These are phyloP conservation scores for Lasius fuliginosus DNA, from an alignment of 2,888 invertebrate genomes.

Conservation along the genomic window DNA sequence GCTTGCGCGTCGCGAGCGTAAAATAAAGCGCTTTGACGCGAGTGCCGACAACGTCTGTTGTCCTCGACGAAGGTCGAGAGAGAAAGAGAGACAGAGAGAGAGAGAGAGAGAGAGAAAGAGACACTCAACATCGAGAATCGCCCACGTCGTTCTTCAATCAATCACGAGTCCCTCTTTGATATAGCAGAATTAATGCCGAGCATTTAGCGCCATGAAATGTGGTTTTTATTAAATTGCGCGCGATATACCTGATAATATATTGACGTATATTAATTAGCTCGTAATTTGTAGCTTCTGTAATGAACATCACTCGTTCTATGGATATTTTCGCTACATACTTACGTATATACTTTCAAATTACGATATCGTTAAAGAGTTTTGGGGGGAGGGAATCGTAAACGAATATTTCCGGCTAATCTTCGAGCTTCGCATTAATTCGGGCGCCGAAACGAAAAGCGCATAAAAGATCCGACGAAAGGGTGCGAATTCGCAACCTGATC, in stretches of 20 bases:
- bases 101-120: conserved; percentile 11
- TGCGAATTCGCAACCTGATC: conserved; percentile 27
- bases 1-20: conserved; percentile 50
- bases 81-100: no score
- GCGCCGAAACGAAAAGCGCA: background rate
- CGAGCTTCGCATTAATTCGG: background rate
- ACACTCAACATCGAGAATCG: conserved; percentile 19
- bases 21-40: conserved; percentile 74
- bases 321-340: no score
- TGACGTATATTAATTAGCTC: background rate
- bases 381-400: no score
- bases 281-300: background rate
- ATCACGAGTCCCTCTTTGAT: background rate
- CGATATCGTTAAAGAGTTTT: background rate
- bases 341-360: background rate
- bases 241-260: background rate
- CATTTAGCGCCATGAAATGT: background rate
- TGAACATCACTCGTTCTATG: no score
- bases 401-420: background rate
- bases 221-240: background rate
- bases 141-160: background rate
- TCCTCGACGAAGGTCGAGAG: conserved; percentile 34
- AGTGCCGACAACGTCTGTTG: conserved; percentile 68
- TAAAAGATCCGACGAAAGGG: background rate
- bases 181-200: background rate